A percentile compares a stretch with the other conserved stretches of the same genome.
These are phyloP conservation scores for Chionoecetes opilio DNA, from an alignment of 1,140 invertebrate species.

Conservation along the genomic window DNA sequence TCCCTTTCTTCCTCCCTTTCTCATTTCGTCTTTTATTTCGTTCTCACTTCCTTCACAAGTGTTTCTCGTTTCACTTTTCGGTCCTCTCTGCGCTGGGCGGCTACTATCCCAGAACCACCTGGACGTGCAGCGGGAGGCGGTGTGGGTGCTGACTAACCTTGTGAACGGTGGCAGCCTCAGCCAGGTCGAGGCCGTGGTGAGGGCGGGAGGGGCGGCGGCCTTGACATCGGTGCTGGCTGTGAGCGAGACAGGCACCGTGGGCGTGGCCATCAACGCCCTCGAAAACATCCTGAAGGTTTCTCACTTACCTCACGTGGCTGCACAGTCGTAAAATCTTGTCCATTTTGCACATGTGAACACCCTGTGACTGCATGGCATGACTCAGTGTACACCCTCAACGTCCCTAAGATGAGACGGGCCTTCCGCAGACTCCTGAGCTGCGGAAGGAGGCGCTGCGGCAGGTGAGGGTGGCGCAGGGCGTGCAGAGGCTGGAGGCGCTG, in stretches of 20 bases:
- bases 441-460: background rate
- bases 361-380: background rate
- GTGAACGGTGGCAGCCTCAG: constrained; percentile 97
- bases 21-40: background rate
- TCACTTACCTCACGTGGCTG: constrained; percentile 82
- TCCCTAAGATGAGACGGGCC: background rate
- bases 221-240: constrained; percentile 97
- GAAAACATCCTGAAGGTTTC: constrained; percentile 93
- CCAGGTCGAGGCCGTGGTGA: constrained; percentile 92
- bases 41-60: constrained; percentile 53
- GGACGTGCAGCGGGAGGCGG: constrained; percentile 99
- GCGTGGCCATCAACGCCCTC: constrained; percentile 95
- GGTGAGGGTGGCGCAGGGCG: constrained; percentile 25
- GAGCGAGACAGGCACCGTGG: constrained; percentile 89
- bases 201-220: constrained; percentile 94
- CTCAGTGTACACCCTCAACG: background rate
- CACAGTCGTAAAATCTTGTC: background rate
- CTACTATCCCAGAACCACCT: constrained; percentile 92
- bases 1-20: background rate
- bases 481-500: constrained; percentile 58
- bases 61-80: constrained; percentile 81
- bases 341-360: background rate
- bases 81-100: background rate
- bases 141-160: constrained; percentile 99
- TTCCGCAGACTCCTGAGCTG: constrained; percentile 11